These are phyloP conservation scores for Grus americana DNA, from an alignment of 2,113 vertebrate genomes.

Conservation along the genomic window DNA sequence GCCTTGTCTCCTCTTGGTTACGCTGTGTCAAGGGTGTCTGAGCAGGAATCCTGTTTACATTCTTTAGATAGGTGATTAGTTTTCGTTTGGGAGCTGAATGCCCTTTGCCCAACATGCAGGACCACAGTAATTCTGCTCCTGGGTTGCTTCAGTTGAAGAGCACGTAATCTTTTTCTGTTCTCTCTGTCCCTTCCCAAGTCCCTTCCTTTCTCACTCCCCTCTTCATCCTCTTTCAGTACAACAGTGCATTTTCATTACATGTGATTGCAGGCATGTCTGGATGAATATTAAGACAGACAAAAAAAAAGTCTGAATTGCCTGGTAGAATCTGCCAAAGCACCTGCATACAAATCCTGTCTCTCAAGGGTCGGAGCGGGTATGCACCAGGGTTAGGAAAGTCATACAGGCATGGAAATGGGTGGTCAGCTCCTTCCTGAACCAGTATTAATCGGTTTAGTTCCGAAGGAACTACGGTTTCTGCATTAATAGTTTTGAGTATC, in stretches of 20 bases:
- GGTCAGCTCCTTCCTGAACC: background rate
- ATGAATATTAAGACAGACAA: background rate
- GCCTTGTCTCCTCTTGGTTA: background rate
- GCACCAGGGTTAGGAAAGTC: background rate
- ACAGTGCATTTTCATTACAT: background rate
- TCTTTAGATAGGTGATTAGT: background rate
- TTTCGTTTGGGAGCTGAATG: background rate
- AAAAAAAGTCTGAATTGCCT: background rate
- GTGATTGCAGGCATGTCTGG: background rate
- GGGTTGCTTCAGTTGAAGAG: background rate
- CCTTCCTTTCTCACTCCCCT: background rate
- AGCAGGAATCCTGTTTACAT: constrained; percentile 11
- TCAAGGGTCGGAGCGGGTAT: background rate
- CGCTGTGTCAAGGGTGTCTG: background rate
- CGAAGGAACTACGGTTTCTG: background rate
- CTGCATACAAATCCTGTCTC: background rate
- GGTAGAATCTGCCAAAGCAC: background rate
- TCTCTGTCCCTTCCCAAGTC: background rate
- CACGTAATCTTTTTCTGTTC: background rate
- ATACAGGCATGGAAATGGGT: background rate
- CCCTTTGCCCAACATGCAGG: background rate
- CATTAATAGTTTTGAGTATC: background rate
- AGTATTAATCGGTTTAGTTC: background rate
- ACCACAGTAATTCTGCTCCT: background rate
- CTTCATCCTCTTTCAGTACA: background rate